Base-by-base conservation (phyloP, 1,140 invertebrate genomes). In the Philopotamus ludificatus region DNA sequence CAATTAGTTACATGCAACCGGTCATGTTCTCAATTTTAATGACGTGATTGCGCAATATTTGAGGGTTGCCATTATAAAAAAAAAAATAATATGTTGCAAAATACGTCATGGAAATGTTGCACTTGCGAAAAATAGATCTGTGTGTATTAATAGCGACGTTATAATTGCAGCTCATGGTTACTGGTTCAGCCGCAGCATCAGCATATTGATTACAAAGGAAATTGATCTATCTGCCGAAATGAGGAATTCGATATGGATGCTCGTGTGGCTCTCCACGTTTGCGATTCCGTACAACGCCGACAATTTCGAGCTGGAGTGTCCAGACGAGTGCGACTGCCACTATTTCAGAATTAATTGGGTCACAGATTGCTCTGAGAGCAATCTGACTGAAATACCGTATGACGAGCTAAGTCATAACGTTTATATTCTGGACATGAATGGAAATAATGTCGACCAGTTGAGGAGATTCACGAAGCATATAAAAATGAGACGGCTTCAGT, bases 291-390 rank as follows among this genome's bases (percentile, higher is more conserved):
- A 85, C 61, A 86, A 87, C 71, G 84, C 84, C 47, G 85, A 87
- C 61, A 75, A 83, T 60, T 80, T 81, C 67, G 86, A 88, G 66
- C 76, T 86, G 68, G 85, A 87, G 68, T 88, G 87, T 70, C 87
- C 87, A 0, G 84, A 86, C 63, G 87, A 88, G 67, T 89, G 88
- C 71, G 86, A 89, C 72, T 89, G 87, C 72, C 86, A 89, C 78
- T 89, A 88, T 75, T 89, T 89, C 76, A 81, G 87, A 59, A 85
- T 89, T 73, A 89, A 89, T 75, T 89, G 86, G 87, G 87, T 89
- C 63, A 89, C 87, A 0, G 88, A 89, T 70, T 89, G 88, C 71
- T 89, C 88, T 0, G 86, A 89, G 71, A 89, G 86, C 74, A 88
- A 89, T 73, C 77, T 89, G n/a, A 89, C 87, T 1, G 79, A 80